Base-by-base conservation (phyloP, 1,140 invertebrate genomes). In the Plodia interpunctella region DNA sequence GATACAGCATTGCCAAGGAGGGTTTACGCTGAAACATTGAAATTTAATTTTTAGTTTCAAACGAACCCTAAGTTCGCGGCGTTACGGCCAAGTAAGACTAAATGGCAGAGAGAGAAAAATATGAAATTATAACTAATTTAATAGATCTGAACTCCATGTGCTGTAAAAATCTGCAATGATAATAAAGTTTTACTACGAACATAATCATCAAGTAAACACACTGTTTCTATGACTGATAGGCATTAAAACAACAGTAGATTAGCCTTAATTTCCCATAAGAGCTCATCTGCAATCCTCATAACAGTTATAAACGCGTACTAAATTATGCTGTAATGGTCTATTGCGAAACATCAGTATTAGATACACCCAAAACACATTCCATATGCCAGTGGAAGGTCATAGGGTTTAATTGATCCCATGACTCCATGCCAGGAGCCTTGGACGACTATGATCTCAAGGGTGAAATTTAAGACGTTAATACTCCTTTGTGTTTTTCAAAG, bases 261-360 rank as follows among this genome's bases (percentile, higher is more conserved):
- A 44, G 38, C 38, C 38, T 44, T n/a, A 44, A 44, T 44, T 44
- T 10, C 1, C 15, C 38, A 9, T 44, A 44, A 44, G 8, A 44
- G 38, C 38, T 44, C 38, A 44, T 44, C 38, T 44, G 38, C 15
- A 17, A 44, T 44, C 38, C 38, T 44, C 38, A 44, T 44, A 44
- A 44, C 38, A 44, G 38, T 44, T 15, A 44, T 44, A 44, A 44
- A 44, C 15, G 38, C n/a, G n/a, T 6, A 44, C n/a, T 44, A 44
- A 44, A 44, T 44, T 44, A 44, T 44, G 38, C 38, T 44, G n/a
- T 44, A 15, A 44, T 44, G 38, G 38, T 5, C 38, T 44, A 44
- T 44, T 44, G 38, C 38, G 13, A 6, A 44, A 44, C 38, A 44
- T 44, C 15, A 44, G 38, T 44, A 44, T 44, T 10, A 44, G 38